Evolutionary conservation across 2,113 vertebrate genomes (phyloP), one percentile per base, ranked within the genome.

Genomic region (Periophthalmus modestus): DNA sequence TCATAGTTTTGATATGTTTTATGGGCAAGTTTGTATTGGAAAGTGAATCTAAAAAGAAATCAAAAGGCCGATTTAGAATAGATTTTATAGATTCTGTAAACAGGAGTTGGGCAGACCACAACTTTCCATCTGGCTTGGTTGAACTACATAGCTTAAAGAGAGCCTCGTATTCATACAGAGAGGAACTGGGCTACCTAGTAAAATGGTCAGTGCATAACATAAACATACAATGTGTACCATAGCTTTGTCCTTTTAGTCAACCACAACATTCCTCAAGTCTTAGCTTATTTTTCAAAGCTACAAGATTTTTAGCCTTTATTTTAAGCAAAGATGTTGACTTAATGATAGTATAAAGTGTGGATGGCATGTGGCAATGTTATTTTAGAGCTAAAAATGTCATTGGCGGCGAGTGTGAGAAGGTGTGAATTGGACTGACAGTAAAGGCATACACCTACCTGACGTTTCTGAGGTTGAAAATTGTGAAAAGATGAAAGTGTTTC

Each of bases 381-480:
- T 63, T 68, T 16, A 34, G 46, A 36, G 50, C 63, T 48, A 12
- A 68, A 43, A 52, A 21, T n/a, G 36, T 66, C 46, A 28, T 36
- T 24, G 23, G 66, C 23, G 55, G 66, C 55, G 71, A 81, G 74
- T 70, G 57, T 61, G 58, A 81, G 73, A 82, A 69, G 57, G 74
- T 82, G 74, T 71, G 74, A 83, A 70, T 71, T 36, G 50, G 52
- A 72, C 43, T 74, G 80, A 79, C 69, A 28, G 50, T 67, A 54
- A 18, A 65, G 5, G 13, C 66, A 43, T 68, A 76, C 34, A 50
- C 46, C 71, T 67, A 47, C 21, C 7, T 23, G 28, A 54, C 7
- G 19, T 28, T 18, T 55, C 18, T 55, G 63, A 71, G 46, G 23
- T 15, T 12, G 46, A 46, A 28, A 72, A 71, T 47, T 23, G n/a